Base-by-base conservation (phyloP, 2,113 vertebrate genomes). In the Microcebus ravelobensis region DNA sequence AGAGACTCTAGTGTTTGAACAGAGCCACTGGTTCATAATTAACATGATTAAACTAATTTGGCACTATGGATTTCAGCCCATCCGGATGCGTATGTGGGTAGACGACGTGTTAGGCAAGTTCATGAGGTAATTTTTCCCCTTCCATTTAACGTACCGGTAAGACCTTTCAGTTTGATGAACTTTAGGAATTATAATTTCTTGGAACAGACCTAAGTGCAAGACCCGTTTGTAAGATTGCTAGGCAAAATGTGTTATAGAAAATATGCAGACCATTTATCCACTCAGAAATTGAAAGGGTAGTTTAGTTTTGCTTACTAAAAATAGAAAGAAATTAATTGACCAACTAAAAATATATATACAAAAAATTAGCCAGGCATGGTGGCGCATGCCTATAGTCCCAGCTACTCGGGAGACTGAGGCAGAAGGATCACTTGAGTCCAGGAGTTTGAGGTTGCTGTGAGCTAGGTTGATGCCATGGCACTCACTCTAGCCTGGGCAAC, bases 1-100 rank as follows among this genome's bases (percentile, higher is more conserved):
- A 50, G 99, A 99, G 50, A 98, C 99, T 90, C 98, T 99, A 15
- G 99, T 98, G 13, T 99, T 99, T 59, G 98, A 99, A 97, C 99
- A 99, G 98, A 99, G 99, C 65, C 97, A 99, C 97, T 99, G 99
- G 99, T 99, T 98, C 79, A 95, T 99, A 25, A 55, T 99, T 59
- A 99, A 99, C 95, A 95, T 99, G 42, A 87, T 99, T 25, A 99
- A 99, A 71, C 97, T 99, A 91, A 96, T 99, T 31, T 99, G 99
- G 99, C 96, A 87, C 68, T 99, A 99, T 0, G 99, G 99, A 14
- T 98, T 99, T 82, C 99, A 98, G 93, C 98, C 99, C 59, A 95
- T 99, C 5, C 99, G 99, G 14, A 99, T 99, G 99, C 98, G 99
- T 96, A 99, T 99, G 99, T 99, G 99, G 99, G 99, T 99, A 97